Evolutionary conservation across 2,888 invertebrate genomes (phyloP), one percentile per base, ranked within the genome.

Genomic region (Beris chalybata): DNA sequence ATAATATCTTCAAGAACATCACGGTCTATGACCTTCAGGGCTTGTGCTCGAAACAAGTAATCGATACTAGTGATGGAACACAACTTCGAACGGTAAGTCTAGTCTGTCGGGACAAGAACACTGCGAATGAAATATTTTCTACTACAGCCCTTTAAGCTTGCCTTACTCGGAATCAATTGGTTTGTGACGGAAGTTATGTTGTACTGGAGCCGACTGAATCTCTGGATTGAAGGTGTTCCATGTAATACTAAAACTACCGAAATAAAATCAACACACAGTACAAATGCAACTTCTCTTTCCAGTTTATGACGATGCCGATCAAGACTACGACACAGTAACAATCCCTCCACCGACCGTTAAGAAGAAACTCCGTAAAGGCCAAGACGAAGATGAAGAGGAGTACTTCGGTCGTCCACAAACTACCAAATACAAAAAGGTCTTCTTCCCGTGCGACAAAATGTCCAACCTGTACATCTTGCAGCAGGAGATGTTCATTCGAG

Each of bases 21-120:
- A 86, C 87, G 38, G 87, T 95, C 57, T 93, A 89, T 74, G 94
- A 95, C 78, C 93, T 92, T 75, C 95, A 95, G 78, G 92, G 89
- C 1, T 82, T 92, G 43, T 95, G 95, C 74, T 80, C 83, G 64
- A 82, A 83, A 63, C 77, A 79, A 3, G 78, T 79, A 29, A 74
- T 74, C 30, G 71, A 72, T 4, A 73, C 72, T 22, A 83, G 77
- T 72, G 77, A 78, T 71, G 78, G 71, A 30, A 73, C 73, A 22
- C 32, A 43, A 22, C 4, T 61, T 15, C 13, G 9, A 7, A 61
- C 61, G 38, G 61, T 61, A 50, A 15, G 58, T 29, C 5, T 4
- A 53, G 7, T 30, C 3, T 7, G n/a, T 5, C 31, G 4, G 4
- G 3, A 32, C n/a, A 38, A 3, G 30, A 31, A n/a, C 47, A 38